These are phyloP conservation scores for Plutella xylostella DNA, from an alignment of 2,888 invertebrate genomes.

Conservation along the genomic window DNA sequence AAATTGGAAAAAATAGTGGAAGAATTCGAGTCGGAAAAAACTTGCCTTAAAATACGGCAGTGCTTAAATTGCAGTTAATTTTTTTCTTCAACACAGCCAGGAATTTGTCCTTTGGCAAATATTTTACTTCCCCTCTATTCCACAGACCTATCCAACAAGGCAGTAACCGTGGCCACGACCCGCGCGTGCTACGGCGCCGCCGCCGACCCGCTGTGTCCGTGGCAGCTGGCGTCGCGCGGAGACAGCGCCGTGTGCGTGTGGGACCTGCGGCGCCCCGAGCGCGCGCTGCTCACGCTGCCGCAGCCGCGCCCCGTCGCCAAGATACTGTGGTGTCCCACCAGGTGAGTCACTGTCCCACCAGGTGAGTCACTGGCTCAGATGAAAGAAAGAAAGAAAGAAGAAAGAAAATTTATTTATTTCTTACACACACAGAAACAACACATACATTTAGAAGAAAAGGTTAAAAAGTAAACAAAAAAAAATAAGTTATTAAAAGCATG, in stretches of 20 bases:
- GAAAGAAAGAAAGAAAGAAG: not conserved
- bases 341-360: slow-evolving; percentile 41
- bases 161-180: slow-evolving; percentile 75
- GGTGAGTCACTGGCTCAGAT: not conserved
- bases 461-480: no score
- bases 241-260: slow-evolving; percentile 87
- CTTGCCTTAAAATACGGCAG: no score
- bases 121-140: no score
- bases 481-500: no score
- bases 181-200: slow-evolving; percentile 88
- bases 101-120: no score
- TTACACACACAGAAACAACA: no score
- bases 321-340: slow-evolving; percentile 91
- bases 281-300: slow-evolving; percentile 81
- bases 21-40: no score
- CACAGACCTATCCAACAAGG: slow-evolving; percentile 76
- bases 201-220: slow-evolving; percentile 81
- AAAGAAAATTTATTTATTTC: no score
- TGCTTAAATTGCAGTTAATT: no score
- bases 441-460: no score
- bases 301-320: slow-evolving; percentile 78
- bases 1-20: no score
- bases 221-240: slow-evolving; percentile 85
- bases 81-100: no score
- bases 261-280: slow-evolving; percentile 89